Percentiles rank a stretch among this genome's conserved stretches.
Evolutionary conservation across 1,140 invertebrate genomes (phyloP).

Genomic region (Melitaea cinxia): DNA sequence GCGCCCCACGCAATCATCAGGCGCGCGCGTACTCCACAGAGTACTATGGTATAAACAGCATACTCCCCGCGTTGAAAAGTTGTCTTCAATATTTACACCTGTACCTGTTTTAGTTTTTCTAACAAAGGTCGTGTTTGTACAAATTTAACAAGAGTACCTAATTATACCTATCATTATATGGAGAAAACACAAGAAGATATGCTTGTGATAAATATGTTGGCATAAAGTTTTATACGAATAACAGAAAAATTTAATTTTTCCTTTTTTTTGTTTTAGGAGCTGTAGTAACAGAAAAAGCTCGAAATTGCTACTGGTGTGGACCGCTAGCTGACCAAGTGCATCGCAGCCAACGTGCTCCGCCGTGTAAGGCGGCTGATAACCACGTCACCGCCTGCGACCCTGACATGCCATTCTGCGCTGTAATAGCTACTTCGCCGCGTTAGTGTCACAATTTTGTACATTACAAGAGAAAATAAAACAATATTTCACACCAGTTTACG

Average conservation of each 20-base stretch:
- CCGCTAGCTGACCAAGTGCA: constrained; percentile 74
- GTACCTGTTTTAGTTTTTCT: no score
- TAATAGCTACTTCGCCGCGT: constrained; percentile 68
- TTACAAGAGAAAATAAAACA: neutral
- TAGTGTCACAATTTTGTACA: constrained; percentile 23
- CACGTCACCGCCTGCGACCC: constrained; percentile 62
- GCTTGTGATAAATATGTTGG: no score
- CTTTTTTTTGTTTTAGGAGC: constrained; percentile 22
- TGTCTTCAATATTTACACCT: no score
- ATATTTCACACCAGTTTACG: no score
- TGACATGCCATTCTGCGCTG: constrained; percentile 64
- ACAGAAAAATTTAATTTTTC: neutral
- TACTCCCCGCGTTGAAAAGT: no score
- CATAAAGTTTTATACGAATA: neutral
- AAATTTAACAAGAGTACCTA: no score
- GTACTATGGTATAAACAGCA: no score
- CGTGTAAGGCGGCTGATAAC: constrained; percentile 44
- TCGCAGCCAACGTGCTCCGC: constrained; percentile 55
- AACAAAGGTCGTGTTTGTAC: no score
- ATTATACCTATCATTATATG: no score
- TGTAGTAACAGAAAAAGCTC: constrained; percentile 39
- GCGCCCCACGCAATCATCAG: no score
- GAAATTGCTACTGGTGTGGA: constrained; percentile 72
- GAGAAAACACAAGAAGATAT: no score
- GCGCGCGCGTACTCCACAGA: no score